phyloP scores from a whole-genome alignment of 2,888 invertebrate species.

The Exephanes ischioxanthus region DNA sequence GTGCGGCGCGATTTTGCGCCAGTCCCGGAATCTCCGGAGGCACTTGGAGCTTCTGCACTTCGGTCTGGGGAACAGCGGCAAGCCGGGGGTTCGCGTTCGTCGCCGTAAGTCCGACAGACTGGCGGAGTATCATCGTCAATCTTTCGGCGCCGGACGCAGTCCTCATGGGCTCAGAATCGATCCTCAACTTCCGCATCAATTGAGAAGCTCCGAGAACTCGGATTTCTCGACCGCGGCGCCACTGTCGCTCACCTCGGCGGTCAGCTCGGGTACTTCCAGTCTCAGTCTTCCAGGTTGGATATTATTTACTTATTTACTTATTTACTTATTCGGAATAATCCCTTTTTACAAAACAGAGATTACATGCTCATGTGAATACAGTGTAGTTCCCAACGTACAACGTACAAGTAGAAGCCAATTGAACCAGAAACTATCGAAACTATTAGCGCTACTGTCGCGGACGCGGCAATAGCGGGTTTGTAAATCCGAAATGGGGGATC shows the following conservation, averaged over 20 bases:
- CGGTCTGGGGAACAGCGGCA: constrained; percentile 77
- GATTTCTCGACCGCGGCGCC: constrained; percentile 75
- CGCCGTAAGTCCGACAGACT: constrained; percentile 71
- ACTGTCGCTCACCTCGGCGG: constrained; percentile 74
- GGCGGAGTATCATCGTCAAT: constrained; percentile 72
- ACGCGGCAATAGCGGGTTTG: no score
- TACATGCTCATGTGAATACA: neutral
- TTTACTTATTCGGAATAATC: no score
- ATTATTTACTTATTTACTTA: neutral
- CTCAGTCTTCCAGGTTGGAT: constrained; percentile 76
- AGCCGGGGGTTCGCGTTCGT: constrained; percentile 71
- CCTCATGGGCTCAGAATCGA: constrained; percentile 70
- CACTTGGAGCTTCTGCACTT: constrained; percentile 85
- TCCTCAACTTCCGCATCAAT: constrained; percentile 64
- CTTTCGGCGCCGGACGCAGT: constrained; percentile 69
- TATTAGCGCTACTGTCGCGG: no score
- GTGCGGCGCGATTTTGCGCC: constrained; percentile 87
- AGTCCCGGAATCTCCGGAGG: constrained; percentile 87
- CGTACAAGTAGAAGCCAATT: no score
- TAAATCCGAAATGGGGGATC: no score
- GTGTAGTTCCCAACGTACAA: no score
- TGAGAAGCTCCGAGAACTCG: constrained; percentile 73
- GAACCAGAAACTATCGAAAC: no score
- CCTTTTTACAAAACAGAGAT: no score
- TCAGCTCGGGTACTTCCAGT: constrained; percentile 74